Percentiles rank a stretch among this genome's conserved stretches.
Evolutionary conservation across 2,113 vertebrate genomes (phyloP).

Genomic region (Hirundichthys speculiger): DNA sequence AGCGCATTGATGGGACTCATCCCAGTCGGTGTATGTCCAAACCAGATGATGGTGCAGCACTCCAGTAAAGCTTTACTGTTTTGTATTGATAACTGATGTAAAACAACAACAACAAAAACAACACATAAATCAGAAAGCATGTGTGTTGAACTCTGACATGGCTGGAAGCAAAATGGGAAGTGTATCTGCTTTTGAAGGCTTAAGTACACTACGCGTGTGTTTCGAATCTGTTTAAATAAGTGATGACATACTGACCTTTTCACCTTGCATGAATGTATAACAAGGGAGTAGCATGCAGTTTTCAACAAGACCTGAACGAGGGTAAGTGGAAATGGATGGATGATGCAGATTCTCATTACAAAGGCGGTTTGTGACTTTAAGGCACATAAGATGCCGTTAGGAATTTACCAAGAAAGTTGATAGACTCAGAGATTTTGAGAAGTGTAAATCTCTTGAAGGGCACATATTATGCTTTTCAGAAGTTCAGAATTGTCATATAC

Average conservation of each 20-base stretch:
- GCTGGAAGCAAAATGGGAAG: constrained; percentile 30
- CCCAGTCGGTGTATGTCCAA: constrained; percentile 36
- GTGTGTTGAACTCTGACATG: constrained; percentile 45
- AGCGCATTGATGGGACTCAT: constrained; percentile 46
- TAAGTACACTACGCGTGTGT: constrained; percentile 36
- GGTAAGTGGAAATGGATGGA: too few species aligned
- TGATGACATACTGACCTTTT: constrained; percentile 20
- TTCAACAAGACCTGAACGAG: too few species aligned
- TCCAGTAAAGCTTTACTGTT: constrained; percentile 27
- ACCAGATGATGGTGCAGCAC: constrained; percentile 33
- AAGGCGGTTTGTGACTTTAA: too few species aligned
- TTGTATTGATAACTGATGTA: too few species aligned
- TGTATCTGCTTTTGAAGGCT: constrained; percentile 25
- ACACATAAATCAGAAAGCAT: constrained; percentile 39
- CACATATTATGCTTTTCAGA: too few species aligned
- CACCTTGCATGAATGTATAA: constrained; percentile 20
- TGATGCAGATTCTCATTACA: too few species aligned
- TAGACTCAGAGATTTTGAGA: too few species aligned
- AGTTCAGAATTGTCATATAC: too few species aligned
- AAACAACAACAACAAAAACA: too few species aligned
- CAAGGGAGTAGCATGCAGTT: background rate
- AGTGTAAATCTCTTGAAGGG: too few species aligned
- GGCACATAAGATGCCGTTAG: too few species aligned
- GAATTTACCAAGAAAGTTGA: too few species aligned
- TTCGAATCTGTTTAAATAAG: constrained; percentile 16